These are phyloP conservation scores for Melanchra persicariae DNA, from an alignment of 2,888 invertebrate species.

Conservation along the genomic window DNA sequence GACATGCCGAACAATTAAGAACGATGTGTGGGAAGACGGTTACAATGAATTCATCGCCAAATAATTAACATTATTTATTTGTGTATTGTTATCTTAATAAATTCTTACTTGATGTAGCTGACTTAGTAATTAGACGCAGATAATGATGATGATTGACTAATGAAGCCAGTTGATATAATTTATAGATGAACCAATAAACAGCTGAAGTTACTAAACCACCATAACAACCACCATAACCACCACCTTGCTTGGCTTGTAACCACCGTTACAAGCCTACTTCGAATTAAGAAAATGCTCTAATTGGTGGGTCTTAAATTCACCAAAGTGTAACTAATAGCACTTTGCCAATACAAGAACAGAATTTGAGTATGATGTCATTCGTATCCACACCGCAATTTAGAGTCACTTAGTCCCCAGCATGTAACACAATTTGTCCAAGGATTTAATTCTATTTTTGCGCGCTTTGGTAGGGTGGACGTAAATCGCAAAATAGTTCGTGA, in stretches of 20 bases:
- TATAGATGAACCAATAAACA: not conserved
- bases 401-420: constrained; percentile 50
- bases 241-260: too few relatives aligned
- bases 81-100: constrained; percentile 2
- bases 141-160: not conserved
- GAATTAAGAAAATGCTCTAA: constrained; percentile 19
- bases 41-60: constrained; percentile 17
- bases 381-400: constrained; percentile 56
- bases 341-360: constrained; percentile 31
- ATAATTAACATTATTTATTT: constrained; percentile 32
- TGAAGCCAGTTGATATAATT: not conserved
- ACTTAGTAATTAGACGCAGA: constrained; percentile 1
- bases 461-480: constrained; percentile 6
- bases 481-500: constrained; percentile 5
- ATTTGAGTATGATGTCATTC: constrained; percentile 73
- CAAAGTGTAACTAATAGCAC: constrained; percentile 25
- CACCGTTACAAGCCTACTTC: constrained; percentile 8
- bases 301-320: constrained; percentile 19
- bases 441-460: constrained; percentile 53
- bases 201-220: not conserved
- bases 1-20: constrained; percentile 41
- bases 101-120: not conserved
- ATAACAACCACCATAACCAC: too few relatives aligned
- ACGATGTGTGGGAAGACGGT: constrained; percentile 39
- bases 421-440: constrained; percentile 53